These are phyloP conservation scores for Pholis gunnellus DNA, from an alignment of 2,113 vertebrate species.

Conservation along the genomic window DNA sequence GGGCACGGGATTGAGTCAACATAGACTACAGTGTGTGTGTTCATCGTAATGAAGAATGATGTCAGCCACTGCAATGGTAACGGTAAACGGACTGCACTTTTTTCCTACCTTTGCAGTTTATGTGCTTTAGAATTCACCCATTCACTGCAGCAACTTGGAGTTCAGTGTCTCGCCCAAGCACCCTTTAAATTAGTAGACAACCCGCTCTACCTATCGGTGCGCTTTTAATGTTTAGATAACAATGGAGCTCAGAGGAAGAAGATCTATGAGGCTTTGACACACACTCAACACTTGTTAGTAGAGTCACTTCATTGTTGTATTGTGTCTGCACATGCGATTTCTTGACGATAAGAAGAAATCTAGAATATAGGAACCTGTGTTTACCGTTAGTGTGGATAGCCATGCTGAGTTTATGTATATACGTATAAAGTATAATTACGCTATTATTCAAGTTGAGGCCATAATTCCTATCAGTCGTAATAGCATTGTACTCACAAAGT, in stretches of 20 bases:
- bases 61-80: not conserved
- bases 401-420: not conserved
- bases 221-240: not conserved
- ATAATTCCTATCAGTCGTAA: not conserved
- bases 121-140: not conserved
- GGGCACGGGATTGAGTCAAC: not conserved
- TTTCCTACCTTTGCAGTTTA: not conserved
- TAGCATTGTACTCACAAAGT: not conserved
- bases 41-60: not conserved
- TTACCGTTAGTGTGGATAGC: not conserved
- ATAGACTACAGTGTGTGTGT: not conserved
- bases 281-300: not conserved
- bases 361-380: not conserved
- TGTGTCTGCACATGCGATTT: not conserved
- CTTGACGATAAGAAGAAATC: not conserved
- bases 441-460: not conserved
- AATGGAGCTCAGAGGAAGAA: not conserved
- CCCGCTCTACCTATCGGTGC: not conserved
- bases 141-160: not conserved
- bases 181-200: not conserved
- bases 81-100: not conserved
- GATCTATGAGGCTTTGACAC: not conserved
- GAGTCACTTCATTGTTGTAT: not conserved
- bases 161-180: not conserved
- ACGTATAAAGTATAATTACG: not conserved